Evolutionary conservation across 2,888 invertebrate genomes (phyloP), one percentile per base, ranked within the genome.

Genomic region (Mesochorus sp.): DNA sequence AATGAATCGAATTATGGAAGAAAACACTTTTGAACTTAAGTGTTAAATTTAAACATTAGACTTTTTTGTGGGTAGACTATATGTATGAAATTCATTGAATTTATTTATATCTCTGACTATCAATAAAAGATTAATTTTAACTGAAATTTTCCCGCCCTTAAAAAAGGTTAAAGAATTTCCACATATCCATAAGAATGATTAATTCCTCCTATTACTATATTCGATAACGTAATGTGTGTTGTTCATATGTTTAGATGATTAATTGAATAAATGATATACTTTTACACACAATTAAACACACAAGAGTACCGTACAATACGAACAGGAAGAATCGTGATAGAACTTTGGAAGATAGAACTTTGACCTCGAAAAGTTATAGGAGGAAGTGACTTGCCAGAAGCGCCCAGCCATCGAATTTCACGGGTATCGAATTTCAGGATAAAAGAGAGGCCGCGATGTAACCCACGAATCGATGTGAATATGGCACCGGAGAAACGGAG

Each of bases 381-480:
- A 37, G 62, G 68, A 67, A 53, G 61, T 47, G 12, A 67, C 51
- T 71, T 34, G 61, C 49, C 44, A 66, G 19, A 12, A 51, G 42
- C 42, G 62, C n/a, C n/a, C n/a, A 55, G 47, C 42, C 57, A 62
- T 77, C 34, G 62, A 68, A 77, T 77, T 77, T 67, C 37, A 61
- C 39, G 61, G 61, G 37, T 72, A 62, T 76, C 53, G 47, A 67
- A 47, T 47, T 62, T 55, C 53, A 31, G 47, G 28, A 57, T 59
- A 28, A 24, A 34, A 21, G 14, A 47, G 51, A 24, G 47, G 47
- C 47, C 47, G 21, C 44, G 51, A 26, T 37, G 47, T 39, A 62
- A 26, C 44, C 39, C 34, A 21, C 39, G 55, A 55, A 51, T 61
- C 51, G 59, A 24, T 28, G 12, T 21, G 21, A 24, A 24, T 28